Conservation (phyloP, 2,113 vertebrate genomes). For the Scolopax mira region DNA sequence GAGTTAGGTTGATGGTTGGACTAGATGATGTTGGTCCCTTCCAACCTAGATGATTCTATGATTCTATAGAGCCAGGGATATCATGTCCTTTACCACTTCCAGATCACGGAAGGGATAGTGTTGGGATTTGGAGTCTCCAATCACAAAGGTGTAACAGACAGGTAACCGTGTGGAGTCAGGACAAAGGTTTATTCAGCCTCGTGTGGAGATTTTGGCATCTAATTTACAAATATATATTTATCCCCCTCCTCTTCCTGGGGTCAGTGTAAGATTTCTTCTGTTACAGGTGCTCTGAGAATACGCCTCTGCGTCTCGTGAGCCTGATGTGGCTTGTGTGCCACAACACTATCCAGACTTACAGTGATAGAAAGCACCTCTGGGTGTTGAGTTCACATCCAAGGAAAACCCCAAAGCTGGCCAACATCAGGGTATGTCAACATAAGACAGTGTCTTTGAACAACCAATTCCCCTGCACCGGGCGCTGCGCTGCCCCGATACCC, state of each 20-base stretch:
- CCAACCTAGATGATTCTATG: too few relatives aligned
- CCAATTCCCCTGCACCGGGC: neutral
- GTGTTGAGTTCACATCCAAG: neutral
- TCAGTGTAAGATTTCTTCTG: neutral
- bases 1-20: too few relatives aligned
- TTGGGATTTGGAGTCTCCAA: neutral
- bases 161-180: neutral
- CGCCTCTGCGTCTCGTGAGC: neutral
- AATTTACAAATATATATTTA: neutral
- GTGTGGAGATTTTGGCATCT: neutral
- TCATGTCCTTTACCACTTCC: neutral
- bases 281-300: neutral
- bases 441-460: neutral
- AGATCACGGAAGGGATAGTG: neutral
- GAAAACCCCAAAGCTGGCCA: neutral
- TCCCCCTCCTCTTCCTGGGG: neutral
- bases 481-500: constrained; percentile 38
- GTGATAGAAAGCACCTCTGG: neutral
- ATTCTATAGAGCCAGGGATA: neutral
- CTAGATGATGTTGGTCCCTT: too few relatives aligned
- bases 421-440: neutral
- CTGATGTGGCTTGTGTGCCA: neutral
- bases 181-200: neutral
- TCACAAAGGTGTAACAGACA: neutral
- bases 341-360: neutral